Conservation (phyloP, 2,797 vertebrate genomes). For the Scleropages formosus region DNA sequence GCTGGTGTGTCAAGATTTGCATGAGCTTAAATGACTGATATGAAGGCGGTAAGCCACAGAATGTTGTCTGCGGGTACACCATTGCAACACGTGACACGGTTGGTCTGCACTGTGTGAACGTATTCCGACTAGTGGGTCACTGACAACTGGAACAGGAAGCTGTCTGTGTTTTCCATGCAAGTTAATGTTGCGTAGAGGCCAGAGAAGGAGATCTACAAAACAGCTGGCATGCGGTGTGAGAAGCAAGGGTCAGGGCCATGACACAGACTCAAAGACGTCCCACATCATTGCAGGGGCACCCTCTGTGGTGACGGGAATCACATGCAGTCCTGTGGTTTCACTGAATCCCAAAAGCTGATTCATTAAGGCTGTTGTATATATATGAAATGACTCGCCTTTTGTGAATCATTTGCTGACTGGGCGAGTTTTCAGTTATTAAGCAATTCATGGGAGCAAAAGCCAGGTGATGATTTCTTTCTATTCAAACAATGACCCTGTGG, state of each 20-base stretch:
- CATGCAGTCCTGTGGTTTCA: no score
- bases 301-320: no score
- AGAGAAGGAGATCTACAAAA: conserved; percentile 61
- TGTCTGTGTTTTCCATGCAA: background rate
- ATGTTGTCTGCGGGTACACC: background rate
- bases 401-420: no score
- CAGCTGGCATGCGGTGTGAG: conserved; percentile 56
- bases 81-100: background rate
- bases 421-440: no score
- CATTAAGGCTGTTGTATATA: no score
- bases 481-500: no score
- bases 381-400: no score
- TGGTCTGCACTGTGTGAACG: background rate
- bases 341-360: no score
- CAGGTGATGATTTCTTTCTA: no score
- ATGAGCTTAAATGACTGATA: background rate
- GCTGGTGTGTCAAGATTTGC: background rate
- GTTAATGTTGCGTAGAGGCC: background rate
- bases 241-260: conserved; percentile 28
- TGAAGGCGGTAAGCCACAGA: background rate
- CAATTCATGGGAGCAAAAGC: no score
- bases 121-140: background rate
- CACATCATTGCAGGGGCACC: conserved; percentile 10
- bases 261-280: conserved; percentile 12
- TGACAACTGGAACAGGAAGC: background rate